Conservation (phyloP, 2,113 vertebrate species). For the Clarias batrachus region DNA sequence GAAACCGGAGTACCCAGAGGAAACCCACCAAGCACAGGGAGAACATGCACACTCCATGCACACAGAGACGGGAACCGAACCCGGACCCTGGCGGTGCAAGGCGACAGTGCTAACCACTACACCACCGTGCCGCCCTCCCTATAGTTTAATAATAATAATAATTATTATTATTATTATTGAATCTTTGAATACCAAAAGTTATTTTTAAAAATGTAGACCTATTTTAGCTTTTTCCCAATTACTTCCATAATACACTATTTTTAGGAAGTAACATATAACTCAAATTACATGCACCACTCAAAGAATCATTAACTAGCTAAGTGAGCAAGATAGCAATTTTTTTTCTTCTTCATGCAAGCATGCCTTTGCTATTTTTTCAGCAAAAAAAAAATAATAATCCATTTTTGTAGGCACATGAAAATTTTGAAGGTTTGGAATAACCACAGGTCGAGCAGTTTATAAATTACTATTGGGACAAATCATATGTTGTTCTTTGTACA, state of each 20-base stretch:
- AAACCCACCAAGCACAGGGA: too few species aligned
- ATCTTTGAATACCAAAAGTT: background rate
- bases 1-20: too few species aligned
- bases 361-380: background rate
- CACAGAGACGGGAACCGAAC: too few species aligned
- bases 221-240: background rate
- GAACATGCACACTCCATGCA: too few species aligned
- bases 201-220: background rate
- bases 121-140: too few species aligned
- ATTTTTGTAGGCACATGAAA: background rate
- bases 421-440: background rate
- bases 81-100: too few species aligned
- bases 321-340: background rate
- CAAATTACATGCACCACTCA: background rate
- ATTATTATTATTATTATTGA: background rate
- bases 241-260: background rate
- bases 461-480: background rate
- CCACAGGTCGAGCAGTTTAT: background rate
- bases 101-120: too few species aligned
- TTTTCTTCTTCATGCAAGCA: background rate
- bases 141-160: too few species aligned
- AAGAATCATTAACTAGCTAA: background rate
- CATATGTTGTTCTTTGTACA: background rate
- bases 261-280: background rate
- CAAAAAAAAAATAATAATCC: background rate